Conservation (phyloP, 1,140 invertebrate species). For the Drosophila bipectinata region DNA sequence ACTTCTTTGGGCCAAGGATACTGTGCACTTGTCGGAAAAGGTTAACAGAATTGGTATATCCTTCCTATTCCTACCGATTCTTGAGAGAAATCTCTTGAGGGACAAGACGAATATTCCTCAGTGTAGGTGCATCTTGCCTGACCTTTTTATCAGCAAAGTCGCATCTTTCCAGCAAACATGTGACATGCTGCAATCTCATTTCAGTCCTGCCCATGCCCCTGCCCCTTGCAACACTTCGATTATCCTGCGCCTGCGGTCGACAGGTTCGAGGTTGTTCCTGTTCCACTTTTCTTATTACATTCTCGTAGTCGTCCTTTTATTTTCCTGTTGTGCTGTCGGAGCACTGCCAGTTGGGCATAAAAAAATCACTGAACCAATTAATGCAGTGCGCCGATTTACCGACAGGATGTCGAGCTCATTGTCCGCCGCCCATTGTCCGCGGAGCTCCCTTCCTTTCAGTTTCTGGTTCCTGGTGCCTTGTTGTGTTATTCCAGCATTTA, state of each 20-base stretch:
- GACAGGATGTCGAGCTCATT: constrained; percentile 72
- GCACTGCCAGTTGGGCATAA: constrained; percentile 53
- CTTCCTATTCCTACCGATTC: too few relatives aligned
- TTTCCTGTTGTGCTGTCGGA: constrained; percentile 13
- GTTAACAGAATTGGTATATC: too few relatives aligned
- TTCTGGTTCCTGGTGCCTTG: constrained; percentile 2
- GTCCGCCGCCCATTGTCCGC: constrained; percentile 44
- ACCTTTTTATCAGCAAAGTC: constrained; percentile 41
- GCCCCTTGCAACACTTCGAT: constrained; percentile 18
- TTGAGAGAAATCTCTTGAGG: too few relatives aligned
- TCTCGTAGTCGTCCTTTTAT: constrained; percentile 8
- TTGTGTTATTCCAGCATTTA: constrained; percentile 31
- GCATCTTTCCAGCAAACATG: constrained; percentile 48
- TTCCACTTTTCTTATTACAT: constrained; percentile 14
- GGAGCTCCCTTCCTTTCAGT: constrained; percentile 4
- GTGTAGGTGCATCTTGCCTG: constrained; percentile 16
- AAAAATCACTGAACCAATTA: constrained; percentile 79
- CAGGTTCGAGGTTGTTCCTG: constrained; percentile 53
- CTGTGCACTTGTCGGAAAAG: constrained; percentile 10
- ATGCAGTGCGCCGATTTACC: constrained; percentile 54
- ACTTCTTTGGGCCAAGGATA: constrained; percentile 28
- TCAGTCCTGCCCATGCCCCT: constrained; percentile 1
- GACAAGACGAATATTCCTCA: neutral
- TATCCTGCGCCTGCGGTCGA: constrained; percentile 52
- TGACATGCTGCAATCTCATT: constrained; percentile 27